A percentile compares a stretch with the other conserved stretches of the same genome.
Evolutionary conservation across 2,888 invertebrate genomes (phyloP).

Genomic region (Sussaba pulchella): DNA sequence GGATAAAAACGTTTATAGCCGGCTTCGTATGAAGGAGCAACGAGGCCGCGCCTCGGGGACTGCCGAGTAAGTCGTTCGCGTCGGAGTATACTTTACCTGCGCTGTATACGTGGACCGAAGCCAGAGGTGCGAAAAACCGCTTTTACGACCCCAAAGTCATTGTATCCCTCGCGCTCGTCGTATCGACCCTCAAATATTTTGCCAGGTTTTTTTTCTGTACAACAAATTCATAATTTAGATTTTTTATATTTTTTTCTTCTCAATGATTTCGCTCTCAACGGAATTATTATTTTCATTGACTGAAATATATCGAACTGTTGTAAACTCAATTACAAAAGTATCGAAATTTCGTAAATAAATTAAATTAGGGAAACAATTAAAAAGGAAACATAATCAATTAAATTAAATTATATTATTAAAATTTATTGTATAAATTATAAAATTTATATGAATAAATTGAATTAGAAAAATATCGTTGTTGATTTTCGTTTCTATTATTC

Average conservation of each 20-base stretch:
- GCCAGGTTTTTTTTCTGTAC: conserved; percentile 3
- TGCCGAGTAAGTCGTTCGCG: conserved; percentile 35
- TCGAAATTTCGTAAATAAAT: too few relatives aligned
- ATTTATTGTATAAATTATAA: too few relatives aligned
- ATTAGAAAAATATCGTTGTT: too few relatives aligned
- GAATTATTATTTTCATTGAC: too few relatives aligned
- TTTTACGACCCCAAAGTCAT: conserved; percentile 59
- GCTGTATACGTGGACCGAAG: conserved; percentile 34
- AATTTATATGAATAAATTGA: too few relatives aligned
- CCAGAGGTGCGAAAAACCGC: conserved; percentile 59
- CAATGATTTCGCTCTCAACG: background rate
- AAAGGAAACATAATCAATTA: too few relatives aligned
- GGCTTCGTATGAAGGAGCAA: conserved; percentile 21
- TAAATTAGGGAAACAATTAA: too few relatives aligned
- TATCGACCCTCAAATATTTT: conserved; percentile 47
- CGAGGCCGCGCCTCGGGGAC: conserved; percentile 50
- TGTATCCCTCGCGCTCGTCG: conserved; percentile 33
- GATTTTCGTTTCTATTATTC: too few relatives aligned
- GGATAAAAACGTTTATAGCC: conserved; percentile 53
- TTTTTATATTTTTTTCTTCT: conserved; percentile 21
- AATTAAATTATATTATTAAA: too few relatives aligned
- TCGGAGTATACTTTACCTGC: conserved; percentile 43
- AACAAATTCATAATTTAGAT: conserved; percentile 32
- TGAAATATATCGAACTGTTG: too few relatives aligned
- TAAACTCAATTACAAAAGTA: too few relatives aligned